phyloP scores from a whole-genome alignment of 2,797 vertebrate species.

The Scolopax bukidnonensis region DNA sequence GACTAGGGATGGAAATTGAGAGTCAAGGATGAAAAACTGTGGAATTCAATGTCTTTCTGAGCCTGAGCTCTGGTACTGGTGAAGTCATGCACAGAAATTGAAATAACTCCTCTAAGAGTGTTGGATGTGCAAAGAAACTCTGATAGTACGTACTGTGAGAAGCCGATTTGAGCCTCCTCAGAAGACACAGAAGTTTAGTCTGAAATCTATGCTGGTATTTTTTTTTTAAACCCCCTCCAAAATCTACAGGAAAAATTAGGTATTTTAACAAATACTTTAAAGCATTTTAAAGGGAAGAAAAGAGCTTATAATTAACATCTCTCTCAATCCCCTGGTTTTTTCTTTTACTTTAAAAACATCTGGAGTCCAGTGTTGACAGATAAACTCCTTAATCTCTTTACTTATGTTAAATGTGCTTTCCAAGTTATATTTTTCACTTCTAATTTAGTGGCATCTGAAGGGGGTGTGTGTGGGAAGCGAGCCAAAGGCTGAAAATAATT shows the following conservation, averaged over 20 bases:
- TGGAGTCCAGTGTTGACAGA: constrained; percentile 71
- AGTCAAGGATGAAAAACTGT: not conserved
- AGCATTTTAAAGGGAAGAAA: constrained; percentile 48
- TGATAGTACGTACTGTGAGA: not conserved
- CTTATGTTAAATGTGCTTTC: constrained; percentile 23
- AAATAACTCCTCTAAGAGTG: not conserved
- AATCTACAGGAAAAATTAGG: constrained; percentile 49
- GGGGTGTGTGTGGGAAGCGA: not conserved
- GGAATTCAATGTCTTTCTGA: not conserved
- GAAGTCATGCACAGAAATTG: not conserved
- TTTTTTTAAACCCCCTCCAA: constrained; percentile 26
- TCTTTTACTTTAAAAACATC: constrained; percentile 58
- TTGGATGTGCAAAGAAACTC: not conserved
- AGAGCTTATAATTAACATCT: constrained; percentile 51
- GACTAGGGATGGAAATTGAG: not conserved
- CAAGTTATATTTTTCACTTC: constrained; percentile 46
- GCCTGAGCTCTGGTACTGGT: not conserved
- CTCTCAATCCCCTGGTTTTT: constrained; percentile 43
- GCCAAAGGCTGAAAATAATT: not conserved
- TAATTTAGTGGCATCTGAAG: constrained; percentile 34
- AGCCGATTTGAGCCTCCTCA: not conserved
- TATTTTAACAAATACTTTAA: constrained; percentile 54
- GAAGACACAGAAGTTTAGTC: constrained; percentile 6
- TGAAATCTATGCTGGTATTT: not conserved
- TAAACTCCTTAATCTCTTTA: constrained; percentile 68